Evolutionary conservation across 1,140 invertebrate genomes (phyloP), one percentile per base, ranked within the genome.

Genomic region (Nomia melanderi): DNA sequence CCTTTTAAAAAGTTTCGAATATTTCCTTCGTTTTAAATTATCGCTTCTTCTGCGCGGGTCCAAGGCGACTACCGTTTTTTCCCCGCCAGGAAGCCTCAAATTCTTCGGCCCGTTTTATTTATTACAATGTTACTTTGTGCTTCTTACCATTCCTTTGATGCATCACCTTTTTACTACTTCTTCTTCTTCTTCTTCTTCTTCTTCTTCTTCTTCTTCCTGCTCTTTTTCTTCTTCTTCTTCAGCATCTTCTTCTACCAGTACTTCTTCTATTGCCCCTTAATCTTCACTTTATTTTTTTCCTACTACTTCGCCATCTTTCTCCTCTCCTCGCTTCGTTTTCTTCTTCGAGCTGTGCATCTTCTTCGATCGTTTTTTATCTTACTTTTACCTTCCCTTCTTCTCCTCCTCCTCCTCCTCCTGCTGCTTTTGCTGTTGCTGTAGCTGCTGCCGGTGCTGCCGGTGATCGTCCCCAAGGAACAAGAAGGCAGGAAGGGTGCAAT

Each of bases 301-400:
- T 50, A 50, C n/a, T 50, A n/a, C 20, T 17, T 7, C 41, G 47
- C 20, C 20, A 9, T n/a, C 47, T 6, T 50, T 36, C n/a, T 31
- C 25, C 14, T 27, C 25, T 47, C 27, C 20, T 50, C 20, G n/a
- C 23, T 25, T 20, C 12, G 6, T 7, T 44, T 17, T 12, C 41
- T 31, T 20, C 47, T 50, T n/a, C 47, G 17, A n/a, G 7, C 47
- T 1, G n/a, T 36, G 27, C n/a, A 1, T 33, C 31, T 59, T 29
- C 29, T n/a, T 56, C 0, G 1, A 23, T 39, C 23, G 29, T 33
- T 56, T 39, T 27, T 31, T 63, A 29, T 11, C 87, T 86, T 89
- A 88, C 84, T 88, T 47, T 53, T 69, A 67, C 25, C 12, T 20
- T 25, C 12, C 12, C 20, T 23, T 23, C 17, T 39, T 54, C 20